Conservation (phyloP, 2,797 vertebrate genomes). For the Phoebastria nigripes region DNA sequence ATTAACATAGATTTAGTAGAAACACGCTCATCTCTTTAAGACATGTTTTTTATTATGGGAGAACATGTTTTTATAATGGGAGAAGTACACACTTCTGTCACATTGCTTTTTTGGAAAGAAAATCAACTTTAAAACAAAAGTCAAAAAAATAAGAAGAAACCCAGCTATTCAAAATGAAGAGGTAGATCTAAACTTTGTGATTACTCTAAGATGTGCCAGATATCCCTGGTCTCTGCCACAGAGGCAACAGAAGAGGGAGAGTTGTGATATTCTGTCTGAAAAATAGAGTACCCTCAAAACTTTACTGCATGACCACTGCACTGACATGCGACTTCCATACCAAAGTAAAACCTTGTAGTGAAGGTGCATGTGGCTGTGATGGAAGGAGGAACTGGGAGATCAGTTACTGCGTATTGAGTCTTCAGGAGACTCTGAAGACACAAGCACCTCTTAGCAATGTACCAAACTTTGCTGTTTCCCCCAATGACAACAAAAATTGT, state of each 20-base stretch:
- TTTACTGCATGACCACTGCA: not conserved
- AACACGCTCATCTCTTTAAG: not conserved
- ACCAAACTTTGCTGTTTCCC: not conserved
- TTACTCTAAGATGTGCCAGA: not conserved
- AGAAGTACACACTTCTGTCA: not conserved
- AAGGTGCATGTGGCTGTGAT: not conserved
- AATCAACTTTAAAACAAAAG: not conserved
- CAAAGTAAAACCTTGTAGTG: not conserved
- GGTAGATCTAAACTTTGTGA: not conserved
- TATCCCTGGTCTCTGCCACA: not conserved
- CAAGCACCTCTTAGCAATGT: not conserved
- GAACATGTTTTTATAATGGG: not conserved
- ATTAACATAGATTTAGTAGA: not conserved
- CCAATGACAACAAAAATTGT: not conserved
- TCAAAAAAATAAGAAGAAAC: not conserved
- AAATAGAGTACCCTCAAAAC: not conserved
- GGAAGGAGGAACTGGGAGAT: not conserved
- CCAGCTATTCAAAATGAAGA: not conserved
- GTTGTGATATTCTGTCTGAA: not conserved
- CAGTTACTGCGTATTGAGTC: not conserved
- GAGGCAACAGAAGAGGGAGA: not conserved
- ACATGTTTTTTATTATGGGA: not conserved
- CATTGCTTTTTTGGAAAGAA: not conserved
- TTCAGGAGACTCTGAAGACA: not conserved
- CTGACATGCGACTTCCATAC: not conserved